phyloP scores from a whole-genome alignment of 2,888 invertebrate genomes.

The Dicroscelio sp. region DNA sequence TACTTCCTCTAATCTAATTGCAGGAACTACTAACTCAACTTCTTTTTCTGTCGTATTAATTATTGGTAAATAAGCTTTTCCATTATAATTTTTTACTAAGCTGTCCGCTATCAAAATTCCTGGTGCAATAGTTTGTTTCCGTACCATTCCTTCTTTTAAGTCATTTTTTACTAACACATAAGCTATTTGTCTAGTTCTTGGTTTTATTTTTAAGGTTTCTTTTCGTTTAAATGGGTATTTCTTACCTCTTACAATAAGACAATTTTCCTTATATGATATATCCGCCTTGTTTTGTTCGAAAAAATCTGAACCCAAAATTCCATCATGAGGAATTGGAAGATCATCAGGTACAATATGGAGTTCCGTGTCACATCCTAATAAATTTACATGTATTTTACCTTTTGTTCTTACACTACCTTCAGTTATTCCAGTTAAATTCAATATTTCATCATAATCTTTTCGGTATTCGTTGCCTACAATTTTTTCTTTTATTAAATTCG shows the following conservation, averaged over 20 bases:
- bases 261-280: neutral
- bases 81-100: neutral
- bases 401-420: too few species aligned
- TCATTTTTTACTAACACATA: neutral
- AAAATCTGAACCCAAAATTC: too few species aligned
- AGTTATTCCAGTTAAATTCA: too few species aligned
- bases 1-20: slow-evolving; percentile 1
- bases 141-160: neutral
- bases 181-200: slow-evolving; percentile 16
- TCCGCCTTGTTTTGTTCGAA: too few species aligned
- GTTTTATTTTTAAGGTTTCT: neutral
- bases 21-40: neutral
- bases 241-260: neutral
- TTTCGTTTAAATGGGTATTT: neutral
- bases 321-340: too few species aligned
- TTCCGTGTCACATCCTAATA: too few species aligned
- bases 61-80: slow-evolving; percentile 6
- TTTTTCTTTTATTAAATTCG: too few species aligned
- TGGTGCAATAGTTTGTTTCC: neutral
- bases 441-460: too few species aligned
- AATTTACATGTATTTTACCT: too few species aligned
- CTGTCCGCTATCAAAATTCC: slow-evolving; percentile 20
- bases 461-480: too few species aligned
- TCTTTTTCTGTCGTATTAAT: slow-evolving; percentile 44
- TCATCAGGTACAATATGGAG: too few species aligned